Evolutionary conservation across 2,888 invertebrate genomes (phyloP), one percentile per base, ranked within the genome.

Genomic region (Allacma fusca): DNA sequence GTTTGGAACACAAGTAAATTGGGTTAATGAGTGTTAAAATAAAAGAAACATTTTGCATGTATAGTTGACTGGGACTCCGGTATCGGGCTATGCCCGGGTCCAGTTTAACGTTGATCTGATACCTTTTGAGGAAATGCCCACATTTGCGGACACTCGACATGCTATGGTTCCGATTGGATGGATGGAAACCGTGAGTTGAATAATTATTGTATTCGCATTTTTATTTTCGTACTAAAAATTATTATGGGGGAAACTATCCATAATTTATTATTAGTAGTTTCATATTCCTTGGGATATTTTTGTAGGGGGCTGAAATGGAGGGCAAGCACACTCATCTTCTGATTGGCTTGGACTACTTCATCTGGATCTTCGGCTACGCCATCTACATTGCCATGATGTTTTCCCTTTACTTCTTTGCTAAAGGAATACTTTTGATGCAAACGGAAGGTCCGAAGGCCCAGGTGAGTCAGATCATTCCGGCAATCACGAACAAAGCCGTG

Each of bases 111-210:
- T 62, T 23, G 62, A 62, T 1, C 24, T 62, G 24, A 62, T 26
- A 23, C 62, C 62, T 21, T 62, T 23, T 16, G 62, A 62, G 23
- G 62, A 62, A 62, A 62, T 62, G 62, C 62, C 62, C 1, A 24
- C 62, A 2, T 62, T 62, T 16, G 62, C 23, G 26, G 62, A 62
- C 23, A 24, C 24, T 2, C 12, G 2, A 12, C 62, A 62, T n/a
- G 26, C 24, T 4, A 62, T 62, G 1, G 4, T 62, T 24, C 62
- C 62, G 1, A 26, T 62, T 24, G 62, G 62, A 7, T 62, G 62
- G 62, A 50, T 50, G 5, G 50, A 50, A 16, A 50, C 50, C 7
- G 59, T 59, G 7, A 23, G 21, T 26, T 12, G 2, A 64, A 19
- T 21, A 64, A 64, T 21, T 64, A 64, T 28, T 26, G 4, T 21